Evolutionary conservation across 2,888 invertebrate species (phyloP), one percentile per base, ranked within the genome.

Genomic region (Tenthredo notha): DNA sequence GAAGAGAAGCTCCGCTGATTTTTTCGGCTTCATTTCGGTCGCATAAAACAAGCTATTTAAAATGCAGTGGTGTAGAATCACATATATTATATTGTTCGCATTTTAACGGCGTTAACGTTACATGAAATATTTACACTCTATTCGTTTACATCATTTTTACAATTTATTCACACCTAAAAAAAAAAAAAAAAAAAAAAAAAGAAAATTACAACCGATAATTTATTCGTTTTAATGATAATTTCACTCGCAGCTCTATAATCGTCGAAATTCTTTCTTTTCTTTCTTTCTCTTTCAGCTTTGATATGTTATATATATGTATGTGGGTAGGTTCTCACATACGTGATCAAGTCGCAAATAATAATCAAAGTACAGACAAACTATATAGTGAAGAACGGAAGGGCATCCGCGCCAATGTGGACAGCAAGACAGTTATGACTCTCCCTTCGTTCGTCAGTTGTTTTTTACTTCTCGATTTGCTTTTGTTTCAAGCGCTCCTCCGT

Each of bases 341-440:
- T 25, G 25, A 61, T 54, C 37, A 7, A 54, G n/a, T n/a, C 47
- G 61, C 67, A 0, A 67, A 67, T 67, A 33, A 67, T 67, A 67
- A 33, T 67, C 33, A 3, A 18, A 67, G 33, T 29, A 67, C 2
- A 29, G 33, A 18, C 54, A 33, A 37, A 29, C 15, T 37, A 74
- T 33, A 67, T 37, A 40, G 80, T 4, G 10, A 12, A 47, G 12
- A 84, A 50, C 70, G 72, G 37, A 4, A 84, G 84, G 29, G 91
- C 90, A 91, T 90, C 91, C 90, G 90, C 90, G 90, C 91, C 91
- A 91, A 90, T 91, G 80, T 25, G 90, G 92, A 87, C 89, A 90
- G 90, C 91, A 89, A 91, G 92, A 92, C 92, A 92, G 92, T 92
- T 92, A 92, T 92, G 92, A 92, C 91, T 92, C 90, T 91, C 87